A percentile compares a stretch with the other conserved stretches of the same genome.
phyloP scores from a whole-genome alignment of 2,113 vertebrate genomes.

The Chionomys nivalis region DNA sequence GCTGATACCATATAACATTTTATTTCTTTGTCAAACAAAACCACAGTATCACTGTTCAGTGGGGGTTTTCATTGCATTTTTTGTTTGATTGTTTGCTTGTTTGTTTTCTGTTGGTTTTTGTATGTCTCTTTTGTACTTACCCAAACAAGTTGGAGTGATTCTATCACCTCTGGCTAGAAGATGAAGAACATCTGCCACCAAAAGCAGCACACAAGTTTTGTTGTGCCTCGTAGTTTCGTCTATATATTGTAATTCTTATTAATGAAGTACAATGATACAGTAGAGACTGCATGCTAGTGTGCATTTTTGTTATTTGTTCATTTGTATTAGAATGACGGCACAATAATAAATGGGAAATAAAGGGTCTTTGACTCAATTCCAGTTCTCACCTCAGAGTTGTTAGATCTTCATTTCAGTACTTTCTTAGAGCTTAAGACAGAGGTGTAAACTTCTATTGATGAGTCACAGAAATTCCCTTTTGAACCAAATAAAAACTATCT shows the following conservation, averaged over 20 bases:
- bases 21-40: neutral
- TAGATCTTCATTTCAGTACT: neutral
- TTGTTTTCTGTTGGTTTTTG: neutral
- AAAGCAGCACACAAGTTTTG: neutral
- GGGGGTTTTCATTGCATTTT: neutral
- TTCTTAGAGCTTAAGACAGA: neutral
- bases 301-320: neutral
- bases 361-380: neutral
- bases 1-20: neutral
- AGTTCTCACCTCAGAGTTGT: neutral
- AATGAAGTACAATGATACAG: neutral
- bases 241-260: neutral
- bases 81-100: neutral
- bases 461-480: neutral
- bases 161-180: neutral
- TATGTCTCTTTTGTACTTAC: neutral
- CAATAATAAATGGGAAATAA: neutral
- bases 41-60: neutral
- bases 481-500: slow-evolving; percentile 4
- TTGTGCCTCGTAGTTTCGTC: neutral
- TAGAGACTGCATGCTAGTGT: neutral
- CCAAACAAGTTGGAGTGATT: neutral
- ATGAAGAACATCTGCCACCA: neutral
- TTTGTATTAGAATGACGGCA: neutral
- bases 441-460: neutral